phyloP scores from a whole-genome alignment of 2,888 invertebrate species.

The Tinea semifulvella region DNA sequence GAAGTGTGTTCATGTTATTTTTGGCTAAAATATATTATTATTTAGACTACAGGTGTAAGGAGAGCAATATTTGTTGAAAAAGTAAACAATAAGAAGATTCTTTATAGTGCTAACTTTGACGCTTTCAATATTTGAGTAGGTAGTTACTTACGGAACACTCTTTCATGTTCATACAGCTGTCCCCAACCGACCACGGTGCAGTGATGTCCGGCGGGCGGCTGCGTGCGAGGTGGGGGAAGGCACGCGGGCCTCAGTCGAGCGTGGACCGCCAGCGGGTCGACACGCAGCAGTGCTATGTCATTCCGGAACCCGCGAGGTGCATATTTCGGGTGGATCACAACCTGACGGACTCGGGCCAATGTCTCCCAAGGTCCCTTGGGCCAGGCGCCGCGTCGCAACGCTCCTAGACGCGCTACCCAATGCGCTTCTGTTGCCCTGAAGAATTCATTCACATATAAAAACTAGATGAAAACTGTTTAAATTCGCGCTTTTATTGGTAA shows the following conservation, averaged over 20 bases:
- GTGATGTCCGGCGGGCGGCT: conserved; percentile 70
- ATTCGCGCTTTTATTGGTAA: too few species aligned
- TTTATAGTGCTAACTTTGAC: too few species aligned
- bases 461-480: too few species aligned
- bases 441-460: too few species aligned
- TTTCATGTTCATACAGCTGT: conserved; percentile 79
- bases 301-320: conserved; percentile 80
- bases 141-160: conserved; percentile 83
- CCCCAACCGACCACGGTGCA: conserved; percentile 87
- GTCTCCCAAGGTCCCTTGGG: conserved; percentile 81
- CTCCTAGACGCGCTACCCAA: conserved; percentile 84
- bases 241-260: conserved; percentile 55
- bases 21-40: too few species aligned
- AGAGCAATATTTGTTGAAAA: too few species aligned
- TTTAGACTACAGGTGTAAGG: too few species aligned
- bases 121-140: too few species aligned
- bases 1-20: too few species aligned
- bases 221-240: conserved; percentile 65
- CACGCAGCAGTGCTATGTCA: conserved; percentile 76
- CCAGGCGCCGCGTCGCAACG: conserved; percentile 75
- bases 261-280: conserved; percentile 66
- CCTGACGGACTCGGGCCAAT: conserved; percentile 69
- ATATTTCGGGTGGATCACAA: conserved; percentile 78
- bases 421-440: conserved; percentile 76
- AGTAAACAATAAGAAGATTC: too few species aligned